Evolutionary conservation across 2,113 vertebrate genomes (phyloP), one percentile per base, ranked within the genome.

Genomic region (Siphamia tubifer): DNA sequence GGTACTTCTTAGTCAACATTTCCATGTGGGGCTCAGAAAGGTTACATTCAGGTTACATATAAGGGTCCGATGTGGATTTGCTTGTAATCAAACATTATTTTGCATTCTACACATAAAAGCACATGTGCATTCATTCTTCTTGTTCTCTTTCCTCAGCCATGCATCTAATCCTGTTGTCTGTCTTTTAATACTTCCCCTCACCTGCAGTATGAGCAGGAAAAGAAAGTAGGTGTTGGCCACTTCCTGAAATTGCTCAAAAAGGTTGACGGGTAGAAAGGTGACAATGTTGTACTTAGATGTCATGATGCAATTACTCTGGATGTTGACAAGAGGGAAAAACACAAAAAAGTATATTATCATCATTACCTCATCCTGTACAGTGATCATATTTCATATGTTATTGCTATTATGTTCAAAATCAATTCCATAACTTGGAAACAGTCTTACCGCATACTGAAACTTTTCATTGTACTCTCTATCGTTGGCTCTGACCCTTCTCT

Each of bases 221-320:
- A 98, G 94, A 83, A 98, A 98, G 91, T 98, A 98, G 20, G 96
- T 96, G 81, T 98, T 98, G 82, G 96, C 96, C 83, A 98, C 96
- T 93, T 96, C 95, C 89, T 98, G 96, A 90, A 98, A 98, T 92
- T 98, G 96, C 92, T 98, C 96, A 24, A 98, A 98, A 79, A 98
- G 93, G 90, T 98, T 98, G 92, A 98, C 92, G 16, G 96, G 95
- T 83, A 98, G 92, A 91, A 98, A 98, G 60, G 95, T 98, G 88
- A 98, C 45, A 8, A 96, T 81, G 72, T 97, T 97, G 90, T 98
- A 98, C 85, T 98, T 98, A 57, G 96, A 98, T 74, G 96, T 98
- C 91, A 95, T 93, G 90, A 98, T 98, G 89, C 95, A 96, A 92
- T 98, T 98, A 81, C 90, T 98, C 96, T 98, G 73, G 4, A 40